phyloP scores from a whole-genome alignment of 2,888 invertebrate species.

The Brenthis ino region DNA sequence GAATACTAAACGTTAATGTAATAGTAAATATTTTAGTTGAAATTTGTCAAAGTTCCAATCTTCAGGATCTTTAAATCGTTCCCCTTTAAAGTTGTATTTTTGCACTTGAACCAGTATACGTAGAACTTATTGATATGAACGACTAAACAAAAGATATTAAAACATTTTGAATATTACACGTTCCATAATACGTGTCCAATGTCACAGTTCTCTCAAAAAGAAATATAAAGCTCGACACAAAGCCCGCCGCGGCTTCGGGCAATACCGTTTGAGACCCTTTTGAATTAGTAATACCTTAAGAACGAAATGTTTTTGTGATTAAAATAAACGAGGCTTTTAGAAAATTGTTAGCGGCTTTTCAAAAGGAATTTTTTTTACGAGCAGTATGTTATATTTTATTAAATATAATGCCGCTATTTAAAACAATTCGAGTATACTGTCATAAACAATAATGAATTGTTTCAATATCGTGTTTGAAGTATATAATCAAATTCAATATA shows the following conservation, averaged over 20 bases:
- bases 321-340: conserved; percentile 21
- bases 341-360: conserved; percentile 17
- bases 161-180: no score
- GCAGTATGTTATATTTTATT: background rate
- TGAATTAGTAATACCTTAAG: conserved; percentile 24
- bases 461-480: no score
- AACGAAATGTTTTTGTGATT: conserved; percentile 24
- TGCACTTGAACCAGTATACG: no score
- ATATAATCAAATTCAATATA: no score
- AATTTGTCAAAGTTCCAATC: no score
- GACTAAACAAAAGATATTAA: conserved; percentile 1
- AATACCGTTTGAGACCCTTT: conserved; percentile 12
- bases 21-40: no score
- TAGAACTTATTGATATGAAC: background rate
- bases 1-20: no score
- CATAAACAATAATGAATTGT: no score
- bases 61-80: no score
- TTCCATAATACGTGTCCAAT: conserved; percentile 13
- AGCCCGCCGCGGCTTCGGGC: conserved; percentile 16
- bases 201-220: conserved; percentile 19
- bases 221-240: conserved; percentile 18
- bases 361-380: conserved; percentile 7
- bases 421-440: no score
- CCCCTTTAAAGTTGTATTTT: no score
- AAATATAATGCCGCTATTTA: no score